Evolutionary conservation across 1,140 invertebrate genomes (phyloP), one percentile per base, ranked within the genome.

Genomic region (Calephelis virginiensis): DNA sequence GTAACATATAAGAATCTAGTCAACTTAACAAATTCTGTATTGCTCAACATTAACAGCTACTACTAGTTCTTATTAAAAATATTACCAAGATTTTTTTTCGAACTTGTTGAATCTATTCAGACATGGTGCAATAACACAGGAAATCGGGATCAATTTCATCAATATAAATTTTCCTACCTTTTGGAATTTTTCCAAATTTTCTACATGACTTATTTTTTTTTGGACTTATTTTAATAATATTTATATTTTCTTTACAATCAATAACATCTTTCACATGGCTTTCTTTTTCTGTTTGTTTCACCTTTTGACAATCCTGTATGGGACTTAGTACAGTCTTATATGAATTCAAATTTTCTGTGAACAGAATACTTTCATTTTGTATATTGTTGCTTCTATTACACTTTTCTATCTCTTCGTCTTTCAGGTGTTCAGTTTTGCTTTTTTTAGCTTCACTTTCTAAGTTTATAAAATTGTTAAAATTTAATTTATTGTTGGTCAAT

Each of bases 131-230:
- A 28, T 28, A 4, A 28, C 28, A 28, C 28, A 28, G 28, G 28
- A 28, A 28, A 28, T 28, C 28, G 5, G 28, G 28, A 28, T 28
- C 2, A 2, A 28, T 28, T 28, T 28, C 5, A 4, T 28, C 28
- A 28, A 14, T 50, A 40, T 59, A 14, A 14, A 28, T 1, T 11
- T 12, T 56, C 11, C 40, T 70, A 76, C 75, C 70, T 70, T 68
- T 67, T 7, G 64, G 38, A 66, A 37, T 68, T 71, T 70, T 75
- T 11, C 46, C 69, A 14, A 68, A 73, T 70, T 49, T 67, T 7
- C 10, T 67, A 67, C 45, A 62, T 50, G 8, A 10, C 5, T 47
- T 62, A 11, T 8, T 64, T 11, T 56, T 61, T 43, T 11, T 37
- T 59, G 53, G 53, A 7, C 28, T 38, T 4, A 6, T 59, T 59